phyloP scores from a whole-genome alignment of 30 jellyfish, hydroid and myxozoan species.

The Rhopilema esculentum region DNA sequence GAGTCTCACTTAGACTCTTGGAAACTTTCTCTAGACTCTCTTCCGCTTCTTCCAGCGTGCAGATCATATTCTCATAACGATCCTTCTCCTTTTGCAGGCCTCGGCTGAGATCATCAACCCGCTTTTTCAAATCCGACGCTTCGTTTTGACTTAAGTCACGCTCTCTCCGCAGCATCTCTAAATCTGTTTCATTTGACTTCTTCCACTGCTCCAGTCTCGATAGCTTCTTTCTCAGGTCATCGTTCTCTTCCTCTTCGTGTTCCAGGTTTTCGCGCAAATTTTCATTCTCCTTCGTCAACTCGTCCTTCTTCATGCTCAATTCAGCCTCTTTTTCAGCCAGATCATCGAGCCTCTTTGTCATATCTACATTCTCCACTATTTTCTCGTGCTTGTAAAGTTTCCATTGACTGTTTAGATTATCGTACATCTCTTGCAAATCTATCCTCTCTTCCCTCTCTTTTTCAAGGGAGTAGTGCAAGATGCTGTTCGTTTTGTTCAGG shows the following conservation, averaged over 20 bases:
- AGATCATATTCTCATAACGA: conserved; percentile 60
- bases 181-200: conserved; percentile 66
- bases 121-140: conserved; percentile 57
- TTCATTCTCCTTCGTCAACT: conserved; percentile 50
- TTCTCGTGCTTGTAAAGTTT: conserved; percentile 77
- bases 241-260: conserved; percentile 93
- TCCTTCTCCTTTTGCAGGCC: conserved; percentile 61
- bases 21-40: conserved; percentile 71
- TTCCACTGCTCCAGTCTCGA: conserved; percentile 70
- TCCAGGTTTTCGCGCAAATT: conserved; percentile 75
- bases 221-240: conserved; percentile 44
- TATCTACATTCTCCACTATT: conserved; percentile 58
- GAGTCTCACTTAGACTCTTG: conserved; percentile 63
- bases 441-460: conserved; percentile 92
- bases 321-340: conserved; percentile 64
- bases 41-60: conserved; percentile 86
- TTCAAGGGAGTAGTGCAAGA: conserved; percentile 89
- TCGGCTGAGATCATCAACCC: conserved; percentile 70
- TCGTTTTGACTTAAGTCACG: conserved; percentile 68
- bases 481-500: conserved; percentile 75
- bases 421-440: conserved; percentile 91
- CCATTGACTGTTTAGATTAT: conserved; percentile 65
- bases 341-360: conserved; percentile 71
- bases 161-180: conserved; percentile 55
- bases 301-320: conserved; percentile 36